A percentile compares a stretch with the other conserved stretches of the same genome.
phyloP scores from a whole-genome alignment of 1,140 invertebrate species.

The Drosophila lacertosa region DNA sequence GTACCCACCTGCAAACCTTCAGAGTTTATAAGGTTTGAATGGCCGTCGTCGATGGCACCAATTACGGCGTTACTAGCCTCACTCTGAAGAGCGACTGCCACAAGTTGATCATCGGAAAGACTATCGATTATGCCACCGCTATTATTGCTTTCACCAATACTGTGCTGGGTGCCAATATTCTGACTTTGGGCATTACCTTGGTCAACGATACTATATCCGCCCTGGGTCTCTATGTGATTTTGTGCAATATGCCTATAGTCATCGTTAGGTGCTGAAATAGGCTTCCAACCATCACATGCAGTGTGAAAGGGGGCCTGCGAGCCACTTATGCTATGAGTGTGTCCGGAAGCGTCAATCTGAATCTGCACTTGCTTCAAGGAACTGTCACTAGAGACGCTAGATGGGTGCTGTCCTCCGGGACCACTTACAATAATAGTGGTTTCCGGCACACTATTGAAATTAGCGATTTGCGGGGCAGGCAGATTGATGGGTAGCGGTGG shows the following conservation, averaged over 20 bases:
- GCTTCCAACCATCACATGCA: slow-evolving; percentile 92
- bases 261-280: slow-evolving; percentile 88
- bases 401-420: slow-evolving; percentile 34
- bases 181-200: slow-evolving; percentile 48
- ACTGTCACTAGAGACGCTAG: slow-evolving; percentile 21
- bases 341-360: slow-evolving; percentile 73
- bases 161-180: slow-evolving; percentile 49
- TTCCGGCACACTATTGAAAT: slow-evolving; percentile 51
- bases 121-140: slow-evolving; percentile 62
- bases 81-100: slow-evolving; percentile 73
- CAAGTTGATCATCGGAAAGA: slow-evolving; percentile 73
- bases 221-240: slow-evolving; percentile 73
- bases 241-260: slow-evolving; percentile 71
- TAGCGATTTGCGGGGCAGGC: slow-evolving; percentile 43
- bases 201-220: slow-evolving; percentile 69
- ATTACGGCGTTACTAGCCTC: slow-evolving; percentile 39
- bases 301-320: slow-evolving; percentile 78
- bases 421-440: slow-evolving; percentile 65
- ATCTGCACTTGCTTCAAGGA: slow-evolving; percentile 75
- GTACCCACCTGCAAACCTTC: slow-evolving; percentile 69
- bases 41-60: slow-evolving; percentile 43
- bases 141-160: slow-evolving; percentile 7
- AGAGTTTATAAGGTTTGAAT: slow-evolving; percentile 62
- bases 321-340: slow-evolving; percentile 73
- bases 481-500: slow-evolving; percentile 62